phyloP scores from a whole-genome alignment of 2,888 invertebrate species.

The Apoda limacodes region DNA sequence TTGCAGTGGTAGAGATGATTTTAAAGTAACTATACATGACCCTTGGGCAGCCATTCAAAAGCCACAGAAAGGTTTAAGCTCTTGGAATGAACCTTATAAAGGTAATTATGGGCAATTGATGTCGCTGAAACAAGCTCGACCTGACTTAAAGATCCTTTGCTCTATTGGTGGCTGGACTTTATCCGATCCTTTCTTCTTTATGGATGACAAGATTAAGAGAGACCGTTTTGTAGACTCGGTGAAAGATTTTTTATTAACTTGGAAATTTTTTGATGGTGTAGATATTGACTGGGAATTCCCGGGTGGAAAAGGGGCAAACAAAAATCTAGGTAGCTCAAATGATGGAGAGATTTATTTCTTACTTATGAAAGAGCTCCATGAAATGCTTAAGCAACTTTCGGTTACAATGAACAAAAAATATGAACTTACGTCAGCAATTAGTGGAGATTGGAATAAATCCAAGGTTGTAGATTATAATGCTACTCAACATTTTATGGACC shows the following conservation, averaged over 20 bases:
- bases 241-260: conserved; percentile 56
- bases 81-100: conserved; percentile 64
- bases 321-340: conserved; percentile 50
- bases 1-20: conserved; percentile 59
- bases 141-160: conserved; percentile 56
- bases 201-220: conserved; percentile 49
- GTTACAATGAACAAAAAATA: conserved; percentile 53
- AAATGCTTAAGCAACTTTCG: conserved; percentile 52
- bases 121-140: conserved; percentile 57
- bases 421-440: conserved; percentile 59
- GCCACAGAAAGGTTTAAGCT: conserved; percentile 55
- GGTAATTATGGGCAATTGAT: conserved; percentile 62
- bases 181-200: conserved; percentile 62
- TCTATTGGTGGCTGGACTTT: conserved; percentile 62
- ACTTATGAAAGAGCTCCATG: conserved; percentile 55
- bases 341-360: conserved; percentile 51
- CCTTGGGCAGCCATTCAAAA: conserved; percentile 64
- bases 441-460: conserved; percentile 62
- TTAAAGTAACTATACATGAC: conserved; percentile 60
- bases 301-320: conserved; percentile 62
- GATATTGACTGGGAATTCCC: conserved; percentile 67
- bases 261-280: conserved; percentile 64
- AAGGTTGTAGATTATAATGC: conserved; percentile 58
- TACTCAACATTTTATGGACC: conserved; percentile 62
- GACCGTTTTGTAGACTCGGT: conserved; percentile 54